These are phyloP conservation scores for Virgularia gustaviana DNA, from an alignment of 92 coral and sea anemone genomes.

Conservation along the genomic window DNA sequence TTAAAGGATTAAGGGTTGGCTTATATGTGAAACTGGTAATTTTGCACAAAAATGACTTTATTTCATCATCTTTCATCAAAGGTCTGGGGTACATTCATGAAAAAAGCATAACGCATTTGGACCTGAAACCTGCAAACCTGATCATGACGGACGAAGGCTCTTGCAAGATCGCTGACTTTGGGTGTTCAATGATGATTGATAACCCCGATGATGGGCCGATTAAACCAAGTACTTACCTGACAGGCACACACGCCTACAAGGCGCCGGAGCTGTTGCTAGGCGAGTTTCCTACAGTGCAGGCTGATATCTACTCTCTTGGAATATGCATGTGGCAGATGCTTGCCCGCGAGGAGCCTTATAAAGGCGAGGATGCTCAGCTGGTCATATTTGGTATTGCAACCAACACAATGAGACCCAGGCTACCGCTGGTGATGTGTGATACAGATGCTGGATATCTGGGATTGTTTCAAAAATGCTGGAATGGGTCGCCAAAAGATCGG, in stretches of 20 bases:
- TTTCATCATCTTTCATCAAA: too few species aligned
- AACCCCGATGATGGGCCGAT: conserved; percentile 68
- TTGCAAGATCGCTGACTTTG: conserved; percentile 90
- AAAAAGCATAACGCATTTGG: conserved; percentile 69
- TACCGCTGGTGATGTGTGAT: conserved; percentile 5
- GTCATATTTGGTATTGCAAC: conserved; percentile 96
- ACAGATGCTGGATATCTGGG: conserved; percentile 33
- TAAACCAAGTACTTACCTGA: conserved; percentile 64
- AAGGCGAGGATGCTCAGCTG: conserved; percentile 80
- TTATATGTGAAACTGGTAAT: too few species aligned
- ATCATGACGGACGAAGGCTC: conserved; percentile 61
- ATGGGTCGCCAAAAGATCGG: conserved; percentile 18
- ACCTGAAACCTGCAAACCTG: conserved; percentile 88
- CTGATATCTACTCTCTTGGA: conserved; percentile 89
- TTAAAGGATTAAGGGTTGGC: too few species aligned
- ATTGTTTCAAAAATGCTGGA: conserved; percentile 33
- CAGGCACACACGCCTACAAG: conserved; percentile 86
- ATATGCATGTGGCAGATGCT: conserved; percentile 93
- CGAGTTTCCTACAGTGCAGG: conserved; percentile 68
- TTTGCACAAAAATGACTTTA: too few species aligned
- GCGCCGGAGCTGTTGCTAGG: conserved; percentile 92
- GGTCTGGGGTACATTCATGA: conserved; percentile 73
- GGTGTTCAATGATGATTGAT: conserved; percentile 73
- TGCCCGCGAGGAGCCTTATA: conserved; percentile 81
- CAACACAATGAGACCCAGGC: conserved; percentile 68